A percentile compares a stretch with the other conserved stretches of the same genome.
Conservation (phyloP, 2,888 invertebrate species). For the Luffia ferchaultella region DNA sequence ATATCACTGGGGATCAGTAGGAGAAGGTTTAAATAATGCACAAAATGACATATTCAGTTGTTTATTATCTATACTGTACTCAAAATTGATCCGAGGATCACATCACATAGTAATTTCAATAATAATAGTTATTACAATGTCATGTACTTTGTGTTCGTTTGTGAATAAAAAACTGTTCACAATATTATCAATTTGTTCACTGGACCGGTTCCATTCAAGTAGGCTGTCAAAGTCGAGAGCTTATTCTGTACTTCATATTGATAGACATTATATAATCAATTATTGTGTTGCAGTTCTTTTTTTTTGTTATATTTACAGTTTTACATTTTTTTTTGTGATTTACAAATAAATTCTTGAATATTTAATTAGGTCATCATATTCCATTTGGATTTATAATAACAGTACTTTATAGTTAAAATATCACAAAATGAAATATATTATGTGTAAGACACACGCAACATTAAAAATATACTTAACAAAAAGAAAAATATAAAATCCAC, state of each 20-base stretch:
- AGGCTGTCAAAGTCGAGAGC: conserved; percentile 35
- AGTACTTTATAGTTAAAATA: conserved; percentile 69
- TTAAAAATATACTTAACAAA: conserved; percentile 67
- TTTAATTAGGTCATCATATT: conserved; percentile 65
- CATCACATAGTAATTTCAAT: conserved; percentile 74
- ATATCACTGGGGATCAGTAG: neutral
- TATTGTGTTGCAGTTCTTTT: conserved; percentile 65
- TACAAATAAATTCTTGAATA: conserved; percentile 68
- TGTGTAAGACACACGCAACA: conserved; percentile 69
- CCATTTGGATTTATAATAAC: conserved; percentile 65
- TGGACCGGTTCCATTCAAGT: conserved; percentile 62
- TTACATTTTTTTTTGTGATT: conserved; percentile 66
- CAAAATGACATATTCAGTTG: conserved; percentile 72
- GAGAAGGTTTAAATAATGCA: conserved; percentile 27
- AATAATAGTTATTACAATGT: conserved; percentile 67
- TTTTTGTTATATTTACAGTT: conserved; percentile 68
- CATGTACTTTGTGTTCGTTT: conserved; percentile 65
- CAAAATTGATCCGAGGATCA: conserved; percentile 77
- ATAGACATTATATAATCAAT: conserved; percentile 56
- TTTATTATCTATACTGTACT: conserved; percentile 80
- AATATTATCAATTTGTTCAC: conserved; percentile 66
- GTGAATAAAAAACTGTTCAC: conserved; percentile 62
- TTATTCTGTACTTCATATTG: conserved; percentile 39
- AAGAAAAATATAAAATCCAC: conserved; percentile 64
- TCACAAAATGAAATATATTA: conserved; percentile 69